Base-by-base conservation (phyloP, 2,888 invertebrate genomes). In the Euplexia lucipara region DNA sequence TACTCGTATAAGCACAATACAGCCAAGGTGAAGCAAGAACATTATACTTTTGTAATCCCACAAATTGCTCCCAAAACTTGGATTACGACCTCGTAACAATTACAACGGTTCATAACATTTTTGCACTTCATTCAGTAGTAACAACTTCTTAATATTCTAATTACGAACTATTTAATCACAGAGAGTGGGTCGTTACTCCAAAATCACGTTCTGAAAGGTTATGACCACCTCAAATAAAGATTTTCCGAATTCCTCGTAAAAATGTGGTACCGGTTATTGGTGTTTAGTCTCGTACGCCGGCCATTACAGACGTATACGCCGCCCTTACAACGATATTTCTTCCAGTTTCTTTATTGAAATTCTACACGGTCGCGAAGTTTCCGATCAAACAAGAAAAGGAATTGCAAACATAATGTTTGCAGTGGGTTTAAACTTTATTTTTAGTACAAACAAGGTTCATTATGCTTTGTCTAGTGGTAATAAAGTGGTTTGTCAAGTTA, bases 321-420 rank as follows among this genome's bases (percentile, higher is more conserved):
- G 77, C 85, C 85, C 85, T 80, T 78, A 79, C 82, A 81, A 70
- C 87, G 81, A 92, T 91, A 92, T 92, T 89, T 94, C 89, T 91
- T 89, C 79, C 78, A 76, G 83, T 77, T 85, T 86, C 91, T 91
- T 91, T 92, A 94, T 94, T 94, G 93, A 94, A 93, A 94, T 93
- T 94, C 93, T 91, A 84, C 78, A 85, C 83, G 85, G 83, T 79
- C 84, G 83, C 85, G 84, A 88, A 89, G 83, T 90, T 66, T 90
- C 87, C 86, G 86, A 90, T 90, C 89, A 85, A 83, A 78, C 66
- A 74, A 63, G 53, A 69, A 64, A 58, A 70, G 56, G 53, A 76
- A 64, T 77, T 63, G 47, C 78, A 78, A 77, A 62, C 56, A 56
- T 70, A 67, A 30, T 48, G 34, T 62, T 74, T 68, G 62, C 61